A percentile compares a stretch with the other conserved stretches of the same genome.
These are phyloP conservation scores for Cerastis rubricosa DNA, from an alignment of 2,888 invertebrate species.

Conservation along the genomic window DNA sequence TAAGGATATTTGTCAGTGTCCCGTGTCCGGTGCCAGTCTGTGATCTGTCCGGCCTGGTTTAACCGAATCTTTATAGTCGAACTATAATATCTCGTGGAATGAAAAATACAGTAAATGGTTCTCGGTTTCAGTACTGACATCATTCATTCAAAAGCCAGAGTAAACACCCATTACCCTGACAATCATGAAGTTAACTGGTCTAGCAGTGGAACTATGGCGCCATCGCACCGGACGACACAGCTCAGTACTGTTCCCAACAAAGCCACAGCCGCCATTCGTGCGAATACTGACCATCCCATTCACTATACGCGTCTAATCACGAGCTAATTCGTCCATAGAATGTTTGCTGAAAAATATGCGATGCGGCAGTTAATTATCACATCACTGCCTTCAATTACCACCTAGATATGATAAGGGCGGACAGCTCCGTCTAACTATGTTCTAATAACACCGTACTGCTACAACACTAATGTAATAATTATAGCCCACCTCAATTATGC, in stretches of 20 bases:
- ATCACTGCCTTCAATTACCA: constrained; percentile 38
- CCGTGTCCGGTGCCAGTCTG: background rate
- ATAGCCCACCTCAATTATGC: constrained; percentile 28
- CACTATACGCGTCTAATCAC: constrained; percentile 45
- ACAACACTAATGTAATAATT: constrained; percentile 40
- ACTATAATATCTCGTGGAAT: background rate
- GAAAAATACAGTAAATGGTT: background rate
- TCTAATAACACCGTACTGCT: constrained; percentile 21
- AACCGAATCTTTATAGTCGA: background rate
- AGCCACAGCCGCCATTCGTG: constrained; percentile 18
- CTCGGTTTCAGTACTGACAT: background rate
- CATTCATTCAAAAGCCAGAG: background rate
- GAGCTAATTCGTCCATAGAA: constrained; percentile 44
- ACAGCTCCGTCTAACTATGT: constrained; percentile 16
- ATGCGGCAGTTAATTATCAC: constrained; percentile 27
- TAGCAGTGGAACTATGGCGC: constrained; percentile 1
- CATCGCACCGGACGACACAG: constrained; percentile 13
- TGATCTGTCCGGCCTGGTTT: background rate
- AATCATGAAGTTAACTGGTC: constrained; percentile 29
- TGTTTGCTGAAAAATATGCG: constrained; percentile 36
- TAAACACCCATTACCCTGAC: background rate
- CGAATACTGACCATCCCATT: constrained; percentile 28
- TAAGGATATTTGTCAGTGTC: background rate
- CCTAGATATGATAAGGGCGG: constrained; percentile 37
- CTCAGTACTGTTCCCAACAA: constrained; percentile 19